phyloP scores from a whole-genome alignment of 2,113 vertebrate species.

The Laticauda colubrina region DNA sequence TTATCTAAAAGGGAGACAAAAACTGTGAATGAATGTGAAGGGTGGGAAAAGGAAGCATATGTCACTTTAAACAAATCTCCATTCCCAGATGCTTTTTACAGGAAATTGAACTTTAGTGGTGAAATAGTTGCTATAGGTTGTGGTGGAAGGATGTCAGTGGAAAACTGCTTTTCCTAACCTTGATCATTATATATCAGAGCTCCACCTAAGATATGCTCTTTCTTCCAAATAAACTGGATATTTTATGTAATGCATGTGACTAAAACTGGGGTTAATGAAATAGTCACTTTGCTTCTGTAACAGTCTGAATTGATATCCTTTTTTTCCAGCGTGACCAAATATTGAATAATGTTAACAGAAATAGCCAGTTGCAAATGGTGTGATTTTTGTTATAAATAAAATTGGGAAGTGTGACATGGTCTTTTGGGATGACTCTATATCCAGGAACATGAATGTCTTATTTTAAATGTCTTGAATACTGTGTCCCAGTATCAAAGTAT shows the following conservation, averaged over 20 bases:
- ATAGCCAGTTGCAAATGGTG: neutral
- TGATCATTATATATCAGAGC: neutral
- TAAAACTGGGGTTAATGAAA: neutral
- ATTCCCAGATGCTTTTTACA: neutral
- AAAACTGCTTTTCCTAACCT: neutral
- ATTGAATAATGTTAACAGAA: neutral
- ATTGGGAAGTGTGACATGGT: neutral
- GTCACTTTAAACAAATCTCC: neutral
- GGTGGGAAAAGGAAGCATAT: neutral
- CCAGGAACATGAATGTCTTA: neutral
- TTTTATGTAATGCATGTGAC: neutral
- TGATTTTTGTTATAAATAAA: neutral
- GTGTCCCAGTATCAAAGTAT: neutral
- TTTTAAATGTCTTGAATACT: neutral
- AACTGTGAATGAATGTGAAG: neutral
- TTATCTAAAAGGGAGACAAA: conserved; percentile 77
- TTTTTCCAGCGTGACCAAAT: neutral
- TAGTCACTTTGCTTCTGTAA: neutral
- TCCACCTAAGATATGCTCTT: neutral
- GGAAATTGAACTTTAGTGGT: neutral
- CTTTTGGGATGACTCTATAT: neutral
- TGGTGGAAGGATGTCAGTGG: neutral
- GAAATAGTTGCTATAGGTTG: neutral
- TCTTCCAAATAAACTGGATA: neutral
- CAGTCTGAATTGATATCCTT: neutral